Base-by-base conservation (phyloP, 1,140 invertebrate species). In the Neoseiulus cucumeris region DNA sequence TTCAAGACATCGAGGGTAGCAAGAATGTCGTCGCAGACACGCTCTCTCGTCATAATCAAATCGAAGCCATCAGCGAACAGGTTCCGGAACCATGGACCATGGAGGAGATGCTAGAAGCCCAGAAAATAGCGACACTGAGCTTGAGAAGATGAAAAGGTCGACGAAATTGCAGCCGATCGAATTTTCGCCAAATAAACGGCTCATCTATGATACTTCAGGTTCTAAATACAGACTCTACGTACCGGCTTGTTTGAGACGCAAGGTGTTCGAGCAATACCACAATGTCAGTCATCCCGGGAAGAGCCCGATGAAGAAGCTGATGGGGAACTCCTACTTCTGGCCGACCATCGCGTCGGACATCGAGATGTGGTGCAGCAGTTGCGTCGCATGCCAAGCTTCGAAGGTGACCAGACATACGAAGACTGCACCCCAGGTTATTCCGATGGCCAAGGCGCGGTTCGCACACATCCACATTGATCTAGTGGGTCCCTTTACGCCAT, bases 391-490 rank as follows among this genome's bases (percentile, higher is more conserved):
- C n/a, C n/a, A n/a, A n/a, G 47, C 25, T 42, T 55, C 44, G 2
- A 69, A 69, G 45, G 33, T 68, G 4, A 42, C 5, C 28, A 22
- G 44, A 7, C 66, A 70, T 39, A 69, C 65, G 1, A 51, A 44
- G 20, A 22, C 29, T 4, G 9, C 4, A 4, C 33, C 33, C 4
- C 33, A 39, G 33, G 9, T 39, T 9, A 39, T 39, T 39, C 9
- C 33, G 4, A 39, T 39, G 33, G 4, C 33, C 4, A 39, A 9
- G 9, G 14, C 7, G 0, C 39, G 64, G 25, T 79, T 80, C 64
- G 44, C 69, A 1, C 74, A 78, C 65, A 68, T 80, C 0, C 75
- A 81, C 69, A 68, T 80, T 0, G 79, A 81, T 69, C 71, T 81
- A 0, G 71, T 81, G 7, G 75, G 77, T 0, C 78, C 75, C 0